These are phyloP conservation scores for Polyommatus iphigenia DNA, from an alignment of 2,888 invertebrate genomes.

Conservation along the genomic window DNA sequence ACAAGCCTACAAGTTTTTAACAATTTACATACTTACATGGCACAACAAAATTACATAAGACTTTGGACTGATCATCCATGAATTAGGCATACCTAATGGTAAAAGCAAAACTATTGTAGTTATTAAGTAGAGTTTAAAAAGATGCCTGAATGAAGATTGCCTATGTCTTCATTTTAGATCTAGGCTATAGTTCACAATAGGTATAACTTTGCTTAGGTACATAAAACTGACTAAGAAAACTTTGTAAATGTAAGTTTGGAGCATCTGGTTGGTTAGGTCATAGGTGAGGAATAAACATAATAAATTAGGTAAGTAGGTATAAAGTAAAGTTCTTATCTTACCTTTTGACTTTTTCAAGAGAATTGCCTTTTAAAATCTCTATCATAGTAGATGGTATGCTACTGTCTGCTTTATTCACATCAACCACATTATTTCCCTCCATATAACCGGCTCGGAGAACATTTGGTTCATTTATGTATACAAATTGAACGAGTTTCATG, in stretches of 20 bases:
- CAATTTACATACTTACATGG: too few relatives aligned
- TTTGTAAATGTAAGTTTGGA: background rate
- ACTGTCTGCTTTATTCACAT: slow-evolving; percentile 81
- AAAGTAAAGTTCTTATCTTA: slow-evolving; percentile 49
- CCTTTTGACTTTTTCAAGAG: slow-evolving; percentile 56
- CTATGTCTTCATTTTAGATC: too few relatives aligned
- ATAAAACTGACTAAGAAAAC: background rate
- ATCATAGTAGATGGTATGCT: slow-evolving; percentile 65
- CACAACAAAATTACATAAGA: too few relatives aligned
- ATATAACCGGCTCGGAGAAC: slow-evolving; percentile 85
- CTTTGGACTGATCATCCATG: too few relatives aligned
- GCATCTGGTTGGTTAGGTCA: background rate
- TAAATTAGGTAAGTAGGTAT: too few relatives aligned
- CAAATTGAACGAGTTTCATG: slow-evolving; percentile 88
- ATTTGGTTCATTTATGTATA: slow-evolving; percentile 73
- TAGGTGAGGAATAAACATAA: background rate
- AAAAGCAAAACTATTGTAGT: too few relatives aligned
- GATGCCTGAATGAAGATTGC: too few relatives aligned
- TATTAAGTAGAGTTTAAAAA: too few relatives aligned
- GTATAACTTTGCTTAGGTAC: background rate
- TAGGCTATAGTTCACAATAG: background rate
- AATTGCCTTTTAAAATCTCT: slow-evolving; percentile 65
- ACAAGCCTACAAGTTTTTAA: too few relatives aligned
- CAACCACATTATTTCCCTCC: slow-evolving; percentile 82
- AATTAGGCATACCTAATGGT: too few relatives aligned